Conservation (phyloP, 92 coral and sea anemone genomes). For the Diadumene lineata region DNA sequence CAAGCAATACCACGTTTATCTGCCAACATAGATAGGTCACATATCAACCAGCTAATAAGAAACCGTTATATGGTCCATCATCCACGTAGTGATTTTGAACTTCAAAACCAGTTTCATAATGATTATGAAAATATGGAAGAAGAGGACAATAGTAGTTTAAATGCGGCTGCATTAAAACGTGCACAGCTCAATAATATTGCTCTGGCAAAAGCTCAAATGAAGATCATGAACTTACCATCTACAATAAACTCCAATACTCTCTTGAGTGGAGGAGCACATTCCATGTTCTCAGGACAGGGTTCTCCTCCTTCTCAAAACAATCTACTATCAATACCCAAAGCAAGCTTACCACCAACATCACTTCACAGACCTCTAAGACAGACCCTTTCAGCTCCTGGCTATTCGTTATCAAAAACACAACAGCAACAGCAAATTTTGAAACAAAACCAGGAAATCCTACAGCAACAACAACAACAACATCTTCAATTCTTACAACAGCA, state of each 20-base stretch:
- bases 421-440: slow-evolving; percentile 71
- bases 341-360: slow-evolving; percentile 47
- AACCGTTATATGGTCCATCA: slow-evolving; percentile 49
- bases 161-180: slow-evolving; percentile 84
- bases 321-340: slow-evolving; percentile 51
- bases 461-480: slow-evolving; percentile 97
- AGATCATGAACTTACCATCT: slow-evolving; percentile 50
- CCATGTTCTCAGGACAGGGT: slow-evolving; percentile 52
- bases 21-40: slow-evolving; percentile 77
- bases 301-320: slow-evolving; percentile 68
- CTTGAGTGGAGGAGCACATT: slow-evolving; percentile 47
- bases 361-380: slow-evolving; percentile 79
- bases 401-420: slow-evolving; percentile 74
- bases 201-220: slow-evolving; percentile 86
- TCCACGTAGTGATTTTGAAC: slow-evolving; percentile 65
- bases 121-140: slow-evolving; percentile 95
- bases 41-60: slow-evolving; percentile 66
- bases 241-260: slow-evolving; percentile 60
- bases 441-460: slow-evolving; percentile 80
- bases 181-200: slow-evolving; percentile 91
- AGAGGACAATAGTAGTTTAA: slow-evolving; percentile 85
- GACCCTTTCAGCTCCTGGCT: slow-evolving; percentile 90
- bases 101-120: slow-evolving; percentile 74
- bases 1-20: slow-evolving; percentile 88
- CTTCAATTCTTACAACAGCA: slow-evolving; percentile 74